These are phyloP conservation scores for Escarpia spicata DNA, from an alignment of 2,888 invertebrate species.

Conservation along the genomic window DNA sequence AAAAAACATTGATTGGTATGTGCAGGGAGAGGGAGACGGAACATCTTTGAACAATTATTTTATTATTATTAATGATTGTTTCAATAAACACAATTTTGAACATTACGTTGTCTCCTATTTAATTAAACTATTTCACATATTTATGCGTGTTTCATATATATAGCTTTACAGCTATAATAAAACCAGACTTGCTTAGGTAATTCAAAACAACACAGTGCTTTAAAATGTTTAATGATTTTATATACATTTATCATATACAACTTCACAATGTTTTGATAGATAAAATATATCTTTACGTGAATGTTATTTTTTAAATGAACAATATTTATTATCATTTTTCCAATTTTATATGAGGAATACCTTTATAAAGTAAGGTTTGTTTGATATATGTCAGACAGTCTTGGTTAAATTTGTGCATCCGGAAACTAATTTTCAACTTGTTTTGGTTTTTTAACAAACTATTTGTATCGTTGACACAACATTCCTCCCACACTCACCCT, in stretches of 20 bases:
- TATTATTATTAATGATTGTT: not conserved
- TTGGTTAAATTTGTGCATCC: not conserved
- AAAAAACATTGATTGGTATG: no score
- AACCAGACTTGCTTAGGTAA: not conserved
- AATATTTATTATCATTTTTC: not conserved
- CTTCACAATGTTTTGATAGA: not conserved
- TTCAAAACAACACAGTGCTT: not conserved
- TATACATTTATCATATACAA: not conserved
- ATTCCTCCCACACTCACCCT: not conserved
- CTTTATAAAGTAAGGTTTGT: not conserved
- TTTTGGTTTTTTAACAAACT: not conserved
- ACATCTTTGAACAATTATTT: not conserved
- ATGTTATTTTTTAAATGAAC: not conserved
- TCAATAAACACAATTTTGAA: not conserved
- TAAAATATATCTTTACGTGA: not conserved
- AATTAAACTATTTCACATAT: not conserved
- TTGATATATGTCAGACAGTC: not conserved
- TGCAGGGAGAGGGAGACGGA: no score
- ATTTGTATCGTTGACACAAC: not conserved
- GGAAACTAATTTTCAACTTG: not conserved
- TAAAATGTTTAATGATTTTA: not conserved
- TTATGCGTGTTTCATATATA: not conserved
- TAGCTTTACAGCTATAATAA: not conserved
- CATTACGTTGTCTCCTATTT: not conserved
- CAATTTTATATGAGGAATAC: not conserved